Evolutionary conservation across 2,113 vertebrate genomes (phyloP), one percentile per base, ranked within the genome.

Genomic region (Redunca redunca): DNA sequence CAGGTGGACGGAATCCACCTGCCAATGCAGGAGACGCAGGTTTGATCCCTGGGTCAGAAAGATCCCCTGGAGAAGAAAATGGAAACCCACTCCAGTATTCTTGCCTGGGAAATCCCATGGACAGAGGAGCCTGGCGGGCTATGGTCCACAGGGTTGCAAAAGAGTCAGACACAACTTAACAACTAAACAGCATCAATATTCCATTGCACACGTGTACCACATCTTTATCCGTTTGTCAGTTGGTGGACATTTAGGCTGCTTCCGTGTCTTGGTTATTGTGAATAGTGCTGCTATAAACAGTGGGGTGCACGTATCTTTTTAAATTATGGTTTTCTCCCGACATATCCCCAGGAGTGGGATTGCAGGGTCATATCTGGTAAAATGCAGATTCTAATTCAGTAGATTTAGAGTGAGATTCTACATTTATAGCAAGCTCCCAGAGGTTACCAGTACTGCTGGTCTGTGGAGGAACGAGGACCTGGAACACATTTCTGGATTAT

Each of bases 141-240:
- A 0, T 13, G 40, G 40, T 14, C 71, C 23, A 26, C 40, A 26
- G 40, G 23, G 23, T 26, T 10, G 2, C 71, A 43, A 15, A 3
- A 77, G n/a, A 77, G 71, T 14, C 40, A 26, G 71, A 43, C 23
- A 7, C 0, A 6, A 77, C 71, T 43, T 26, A 7, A 36, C 40
- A 26, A 1, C 40, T 3, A 8, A 43, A 14, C 21, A 13, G 19
- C 36, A 82, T 12, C 30, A 14, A 4, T 53, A 5, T 21, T 14
- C 19, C 30, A 4, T 2, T 7, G 48, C 21, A 6, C 30, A 0
- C 2, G 50, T 23, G 30, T 3, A 2, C 30, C 30, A 0, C 10
- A 1, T 52, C 28, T 80, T 8, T n/a, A 25, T 36, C 50, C 3
- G 2, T 53, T 5, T 7, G 30, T 36, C 28, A 7, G 30, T n/a